Base-by-base conservation (phyloP, 2,888 invertebrate species). In the Tridacna gigas region DNA sequence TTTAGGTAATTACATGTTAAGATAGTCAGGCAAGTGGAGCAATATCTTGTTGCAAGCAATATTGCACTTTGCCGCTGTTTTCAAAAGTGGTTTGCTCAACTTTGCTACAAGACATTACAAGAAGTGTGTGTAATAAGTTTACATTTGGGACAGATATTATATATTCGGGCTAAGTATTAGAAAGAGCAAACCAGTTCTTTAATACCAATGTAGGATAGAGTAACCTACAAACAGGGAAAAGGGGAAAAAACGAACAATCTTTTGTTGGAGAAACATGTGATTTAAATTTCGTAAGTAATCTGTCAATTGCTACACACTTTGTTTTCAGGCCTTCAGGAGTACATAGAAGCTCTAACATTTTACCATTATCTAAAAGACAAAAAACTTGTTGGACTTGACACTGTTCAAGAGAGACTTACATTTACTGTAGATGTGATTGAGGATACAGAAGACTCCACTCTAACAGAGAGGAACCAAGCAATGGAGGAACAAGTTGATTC, bases 331-430 rank as follows among this genome's bases (percentile, higher is more conserved):
- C 88, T 96, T 15, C 97, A 98, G 93, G 98, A 98, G 95, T 98
- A 97, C 91, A 96, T 98, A 77, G 98, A 98, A 95, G 98, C 98
- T 0, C 95, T 97, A 73, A 97, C 97, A 9, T 97, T 98, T 89
- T 97, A 96, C 92, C 96, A 97, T 80, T 97, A 97, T 90, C 95
- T 97, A 88, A 96, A 96, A 84, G 95, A 95, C 20, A 96, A 96
- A 75, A 94, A 93, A 15, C 95, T 98, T 11, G 96, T 97, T 5
- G 95, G 96, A 78, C 97, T 96, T 95, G 91, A 95, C 0, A 95
- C 96, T 73, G 93, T 97, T 11, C 90, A 92, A 76, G 71, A 85
- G n/a, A 88, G 91, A 73, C 86, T 93, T 9, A 86, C 79, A 12
- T 93, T 92, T 76, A 28, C 25, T 2, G 69, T 69, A 22, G 69